Base-by-base conservation (phyloP, 2,888 invertebrate species). In the Archips xylosteana region DNA sequence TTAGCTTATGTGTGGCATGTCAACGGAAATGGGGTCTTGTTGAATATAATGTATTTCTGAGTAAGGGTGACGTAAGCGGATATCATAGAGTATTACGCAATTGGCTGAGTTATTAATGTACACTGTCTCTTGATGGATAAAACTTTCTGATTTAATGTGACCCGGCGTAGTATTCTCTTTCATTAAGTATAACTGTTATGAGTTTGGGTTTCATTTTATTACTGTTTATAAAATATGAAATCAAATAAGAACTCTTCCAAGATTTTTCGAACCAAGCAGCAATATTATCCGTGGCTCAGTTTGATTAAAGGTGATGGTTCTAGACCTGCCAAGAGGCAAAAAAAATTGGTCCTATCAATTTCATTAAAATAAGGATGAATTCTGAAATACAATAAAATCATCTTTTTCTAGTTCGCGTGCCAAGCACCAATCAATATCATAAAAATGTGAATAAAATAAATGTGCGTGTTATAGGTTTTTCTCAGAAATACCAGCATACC, bases 1-100 rank as follows among this genome's bases (percentile, higher is more conserved):
- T 54, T 3, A 23, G 15, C 54, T 54, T 54, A 2, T 54, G n/a
- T 57, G 57, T 32, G 57, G 32, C 32, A 57, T 57, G 57, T 57
- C 57, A 57, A 57, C 57, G 57, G 57, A 57, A 62, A 62, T 62
- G 45, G 32, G 45, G 23, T 62, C 23, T 45, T 32, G 57, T 57
- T 9, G 23, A 45, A 13, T 62, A 13, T 62, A 23, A 45, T 45
- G 62, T 32, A 32, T 62, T 32, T 45, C 23, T 57, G 32, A 32
- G 23, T 23, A 23, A 62, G 42, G 42, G 45, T 23, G 45, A 45
- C 62, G 39, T 42, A 62, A 62, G 62, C 62, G 45, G 62, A 62
- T 62, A 45, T 62, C 23, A 62, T 5, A 45, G 15, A 42, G 9
- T 45, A 61, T 39, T 39, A 62, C 23, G 23, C 45, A 62, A 62